phyloP scores from a whole-genome alignment of 2,113 vertebrate genomes.

The Mystacornis crossleyi region DNA sequence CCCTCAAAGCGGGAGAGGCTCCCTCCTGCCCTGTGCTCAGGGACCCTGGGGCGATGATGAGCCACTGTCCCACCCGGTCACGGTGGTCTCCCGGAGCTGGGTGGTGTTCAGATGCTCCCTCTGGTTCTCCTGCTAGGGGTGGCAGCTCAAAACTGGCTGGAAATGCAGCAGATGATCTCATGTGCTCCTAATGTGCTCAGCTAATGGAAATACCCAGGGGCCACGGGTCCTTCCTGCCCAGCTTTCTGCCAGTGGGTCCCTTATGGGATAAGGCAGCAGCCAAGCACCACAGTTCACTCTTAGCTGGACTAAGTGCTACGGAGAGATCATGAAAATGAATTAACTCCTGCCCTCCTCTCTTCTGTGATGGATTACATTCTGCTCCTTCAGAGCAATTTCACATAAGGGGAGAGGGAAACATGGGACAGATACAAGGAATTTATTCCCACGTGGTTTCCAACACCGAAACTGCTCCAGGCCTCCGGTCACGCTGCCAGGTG shows the following conservation, averaged over 20 bases:
- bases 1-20: neutral
- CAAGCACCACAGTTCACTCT: neutral
- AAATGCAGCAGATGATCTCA: neutral
- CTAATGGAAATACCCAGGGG: neutral
- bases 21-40: neutral
- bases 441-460: neutral
- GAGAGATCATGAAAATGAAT: neutral
- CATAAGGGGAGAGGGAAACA: neutral
- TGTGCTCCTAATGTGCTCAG: neutral
- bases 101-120: neutral
- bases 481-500: rapidly evolving
- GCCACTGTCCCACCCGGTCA: neutral
- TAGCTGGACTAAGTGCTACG: neutral
- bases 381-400: neutral
- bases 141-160: neutral
- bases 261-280: neutral
- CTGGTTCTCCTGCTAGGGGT: neutral
- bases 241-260: neutral
- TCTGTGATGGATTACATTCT: neutral
- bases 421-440: rapidly evolving
- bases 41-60: neutral
- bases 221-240: neutral
- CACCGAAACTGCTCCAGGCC: neutral
- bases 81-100: rapidly evolving
- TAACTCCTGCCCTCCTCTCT: neutral